Conservation (phyloP, 2,888 invertebrate genomes). For the Agrochola circellaris region DNA sequence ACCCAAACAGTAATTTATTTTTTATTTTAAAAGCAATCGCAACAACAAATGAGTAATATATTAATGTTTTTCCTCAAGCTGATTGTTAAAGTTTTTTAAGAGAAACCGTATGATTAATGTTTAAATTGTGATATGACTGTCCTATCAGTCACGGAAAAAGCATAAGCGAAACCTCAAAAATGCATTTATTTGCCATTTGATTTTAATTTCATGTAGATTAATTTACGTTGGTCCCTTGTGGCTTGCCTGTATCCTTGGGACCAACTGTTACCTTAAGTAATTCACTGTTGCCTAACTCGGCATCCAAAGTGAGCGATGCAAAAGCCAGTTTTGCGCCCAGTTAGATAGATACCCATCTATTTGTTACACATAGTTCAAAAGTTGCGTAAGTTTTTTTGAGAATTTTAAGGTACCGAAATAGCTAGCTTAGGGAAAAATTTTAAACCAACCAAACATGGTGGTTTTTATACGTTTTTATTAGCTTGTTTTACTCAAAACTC, state of each 20-base stretch:
- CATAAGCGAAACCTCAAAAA: not conserved
- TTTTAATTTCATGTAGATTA: not conserved
- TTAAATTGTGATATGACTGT: not conserved
- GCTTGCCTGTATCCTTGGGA: conserved; percentile 12
- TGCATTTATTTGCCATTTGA: not conserved
- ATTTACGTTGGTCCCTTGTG: conserved; percentile 1
- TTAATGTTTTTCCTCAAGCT: not conserved
- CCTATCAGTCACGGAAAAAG: not conserved
- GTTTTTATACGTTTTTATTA: too few species aligned
- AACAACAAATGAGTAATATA: not conserved
- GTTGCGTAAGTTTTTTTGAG: conserved; percentile 26
- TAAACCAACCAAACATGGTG: too few species aligned
- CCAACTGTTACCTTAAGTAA: conserved; percentile 13
- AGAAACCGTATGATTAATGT: not conserved
- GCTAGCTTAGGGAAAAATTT: too few species aligned
- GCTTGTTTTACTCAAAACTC: not conserved
- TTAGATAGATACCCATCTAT: conserved; percentile 45
- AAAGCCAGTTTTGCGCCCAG: conserved; percentile 40
- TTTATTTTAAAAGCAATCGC: not conserved
- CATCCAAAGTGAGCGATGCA: conserved; percentile 16
- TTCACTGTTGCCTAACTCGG: conserved; percentile 34
- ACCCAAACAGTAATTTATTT: conserved; percentile 1
- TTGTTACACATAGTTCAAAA: conserved; percentile 26
- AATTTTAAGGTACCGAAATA: conserved; percentile 23
- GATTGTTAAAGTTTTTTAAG: too few species aligned